Base-by-base conservation (phyloP, 2,888 invertebrate species). In the Aporophyla lueneburgensis region DNA sequence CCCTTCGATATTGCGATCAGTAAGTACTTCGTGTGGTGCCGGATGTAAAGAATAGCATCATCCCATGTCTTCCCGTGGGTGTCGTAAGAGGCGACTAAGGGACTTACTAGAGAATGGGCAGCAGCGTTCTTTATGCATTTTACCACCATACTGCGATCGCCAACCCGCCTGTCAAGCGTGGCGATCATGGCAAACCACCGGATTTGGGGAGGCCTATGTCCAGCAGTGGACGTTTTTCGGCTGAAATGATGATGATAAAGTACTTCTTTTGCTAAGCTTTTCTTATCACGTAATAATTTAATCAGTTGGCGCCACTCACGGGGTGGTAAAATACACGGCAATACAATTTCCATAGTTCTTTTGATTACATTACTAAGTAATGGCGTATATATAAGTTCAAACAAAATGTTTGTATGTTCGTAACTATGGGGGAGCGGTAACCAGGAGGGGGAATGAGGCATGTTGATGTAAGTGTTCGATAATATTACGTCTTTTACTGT, bases 361-460 rank as follows among this genome's bases (percentile, higher is more conserved):
- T 62, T 63, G 21, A 81, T 81, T 43, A 74, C 14, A 16, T 74
- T 43, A 80, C 21, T 19, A 54, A 61, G 73, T 76, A 78, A 81
- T 81, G 16, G 74, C 21, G 33, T 33, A 7, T 54, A 7, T 54
- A n/a, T 21, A 14, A 5, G 21, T 65, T 6, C 9, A 27, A 65
- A 46, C 10, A 46, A 59, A 78, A 82, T 81, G 81, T 81, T 81
- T 81, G 81, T 63, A 33, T 53, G 43, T 21, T 46, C 51, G 81
- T 81, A 1, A 81, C 81, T 53, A 81, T 27, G 84, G 80, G 69
- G 84, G 65, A 43, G n/a, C 27, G 54, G 81, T 84, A 46, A 80
- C 84, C 65, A 84, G 51, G 80, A 43, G 67, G 84, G 76, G 67
- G 24, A 56, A 40, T 19, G 61, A 7, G 63, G 46, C 68, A 58